These are phyloP conservation scores for Ischnura elegans DNA, from an alignment of 2,888 invertebrate species.

Conservation along the genomic window DNA sequence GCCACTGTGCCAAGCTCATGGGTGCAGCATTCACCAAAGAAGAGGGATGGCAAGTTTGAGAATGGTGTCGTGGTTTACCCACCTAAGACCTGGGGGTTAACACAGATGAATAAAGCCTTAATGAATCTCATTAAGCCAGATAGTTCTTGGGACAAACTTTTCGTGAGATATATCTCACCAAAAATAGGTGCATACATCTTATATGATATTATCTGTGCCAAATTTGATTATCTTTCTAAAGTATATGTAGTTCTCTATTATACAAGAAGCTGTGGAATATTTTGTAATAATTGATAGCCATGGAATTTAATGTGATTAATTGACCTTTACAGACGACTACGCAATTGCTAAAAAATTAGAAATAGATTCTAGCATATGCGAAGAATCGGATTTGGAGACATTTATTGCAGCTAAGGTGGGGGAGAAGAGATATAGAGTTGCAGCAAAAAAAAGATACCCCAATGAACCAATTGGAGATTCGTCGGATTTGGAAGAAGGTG, in stretches of 20 bases:
- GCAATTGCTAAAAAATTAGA: neutral
- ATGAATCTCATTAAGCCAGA: neutral
- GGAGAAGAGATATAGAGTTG: neutral
- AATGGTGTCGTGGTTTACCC: slow-evolving; percentile 29
- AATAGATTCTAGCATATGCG: slow-evolving; percentile 9
- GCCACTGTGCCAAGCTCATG: neutral
- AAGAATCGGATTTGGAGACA: slow-evolving; percentile 4
- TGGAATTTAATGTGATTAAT: neutral
- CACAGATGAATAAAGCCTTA: neutral
- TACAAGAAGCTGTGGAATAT: neutral
- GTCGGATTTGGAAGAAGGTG: neutral
- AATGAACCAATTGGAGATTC: neutral
- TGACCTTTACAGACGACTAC: neutral
- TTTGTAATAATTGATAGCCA: neutral
- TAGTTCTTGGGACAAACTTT: neutral
- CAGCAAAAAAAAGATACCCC: neutral
- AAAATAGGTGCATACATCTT: slow-evolving; percentile 6
- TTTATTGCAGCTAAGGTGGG: slow-evolving; percentile 6
- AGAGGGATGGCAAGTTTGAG: neutral
- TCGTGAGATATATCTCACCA: neutral
- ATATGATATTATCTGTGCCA: neutral
- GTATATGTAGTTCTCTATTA: neutral
- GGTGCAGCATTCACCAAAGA: neutral
- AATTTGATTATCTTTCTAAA: neutral
- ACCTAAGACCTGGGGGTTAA: neutral